Base-by-base conservation (phyloP, 2,113 vertebrate species). In the Mixornis gularis region DNA sequence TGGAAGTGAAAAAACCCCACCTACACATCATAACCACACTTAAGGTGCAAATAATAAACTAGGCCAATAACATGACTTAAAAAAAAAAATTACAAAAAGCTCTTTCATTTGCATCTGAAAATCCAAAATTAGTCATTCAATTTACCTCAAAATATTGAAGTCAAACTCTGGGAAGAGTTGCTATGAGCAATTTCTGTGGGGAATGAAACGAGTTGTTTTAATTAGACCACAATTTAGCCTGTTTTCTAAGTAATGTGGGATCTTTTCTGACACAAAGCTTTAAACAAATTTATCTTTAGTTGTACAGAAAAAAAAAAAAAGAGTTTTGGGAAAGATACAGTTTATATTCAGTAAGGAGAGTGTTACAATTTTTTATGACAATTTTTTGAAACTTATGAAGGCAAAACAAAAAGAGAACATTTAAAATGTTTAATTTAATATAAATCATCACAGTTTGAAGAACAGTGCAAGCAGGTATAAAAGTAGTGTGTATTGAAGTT, bases 1-100 rank as follows among this genome's bases (percentile, higher is more conserved):
- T 7, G 32, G 12, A 30, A 27, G 7, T 4, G 14, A 24, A 41
- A 43, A 24, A 16, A 3, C 0, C 4, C 1, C 15, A 65, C 16
- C 6, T 34, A 8, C 17, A 11, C 4, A 30, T 34, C 2, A 2
- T 53, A 59, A 80, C 7, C 17, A 25, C 16, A 25, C 56, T 73
- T 72, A 34, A 56, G 16, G 13, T 40, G 3, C 9, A 56, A 64
- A 48, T 32, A 79, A 48, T 64, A 65, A 68, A 44, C 13, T 24
- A 60, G 25, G 16, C 3, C 24, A 77, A 52, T 27, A 81, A 44
- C 1, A 24, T 17, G 9, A 29, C 7, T 13, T 38, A 38, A 26
- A 64, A 41, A 26, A 64, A 41, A 20, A 32, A n/a, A 9, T 7
- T 11, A 18, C 1, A 82, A 49, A 9, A 6, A 49, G 2, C 12